Base-by-base conservation (phyloP, 2,113 vertebrate genomes). In the Natator depressus region DNA sequence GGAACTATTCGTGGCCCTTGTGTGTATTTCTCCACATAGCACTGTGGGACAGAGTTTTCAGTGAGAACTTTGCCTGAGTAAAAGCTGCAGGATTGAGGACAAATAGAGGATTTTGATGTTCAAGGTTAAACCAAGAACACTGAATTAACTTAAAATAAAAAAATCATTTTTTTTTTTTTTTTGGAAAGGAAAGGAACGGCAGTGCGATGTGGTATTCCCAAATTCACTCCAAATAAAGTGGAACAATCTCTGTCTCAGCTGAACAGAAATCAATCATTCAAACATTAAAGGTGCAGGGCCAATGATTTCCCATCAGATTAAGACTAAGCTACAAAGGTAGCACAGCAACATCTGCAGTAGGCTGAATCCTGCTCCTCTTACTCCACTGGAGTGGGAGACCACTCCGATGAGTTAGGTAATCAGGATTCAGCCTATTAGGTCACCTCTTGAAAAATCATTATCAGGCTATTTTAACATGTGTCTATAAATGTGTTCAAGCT, bases 21-120 rank as follows among this genome's bases (percentile, higher is more conserved):
- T 1, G 0, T 0, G 2, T 62, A 57, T 27, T 5, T 13, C 55
- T 72, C 22, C 0, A 17, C 47, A 19, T 31, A 4, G 0, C 65
- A 69, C 17, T 69, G 25, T 25, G 10, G 10, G 38, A 76, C 10
- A 76, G 4, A 46, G 72, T 46, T 22, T 76, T 76, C 0, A 16
- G 2, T 2, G 22, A 82, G 17, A 69, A 72, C 29, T 35, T 46
- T 80, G 27, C 84, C 16, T 59, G n/a, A 8, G n/a, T 53, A 49
- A 69, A 69, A 25, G n/a, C 54, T 93, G 83, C 65, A 72, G 84
- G 3, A 8, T 10, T 2, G 76, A 35, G 5, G 49, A 2, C 27
- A 13, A 0, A 0, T 12, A 3, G 8, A n/a, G 24, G 11, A 5
- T 81, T 78, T 93, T 38, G 54, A 2, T n/a, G 53, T 79, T 8